Base-by-base conservation (phyloP, 2,113 vertebrate genomes). In the Nycticryphes semicollaris region DNA sequence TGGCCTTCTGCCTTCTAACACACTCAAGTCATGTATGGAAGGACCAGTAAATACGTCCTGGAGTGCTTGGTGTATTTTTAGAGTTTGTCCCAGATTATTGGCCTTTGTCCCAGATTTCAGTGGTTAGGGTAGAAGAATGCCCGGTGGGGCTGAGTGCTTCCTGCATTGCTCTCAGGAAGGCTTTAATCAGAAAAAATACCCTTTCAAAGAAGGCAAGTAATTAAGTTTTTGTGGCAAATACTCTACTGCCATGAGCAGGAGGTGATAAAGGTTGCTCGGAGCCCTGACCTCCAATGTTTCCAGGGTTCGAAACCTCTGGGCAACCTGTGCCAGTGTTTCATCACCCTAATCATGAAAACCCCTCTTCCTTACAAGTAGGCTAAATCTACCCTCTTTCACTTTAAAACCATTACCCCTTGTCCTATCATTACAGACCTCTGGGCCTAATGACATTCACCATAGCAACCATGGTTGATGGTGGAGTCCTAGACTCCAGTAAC, bases 91-190 rank as follows among this genome's bases (percentile, higher is more conserved):
- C 91, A 83, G 66, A 94, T 97, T 96, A 74, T 60, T 96, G 91
- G 94, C 95, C 96, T 91, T 87, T 93, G 91, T 96, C 95, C 96
- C 89, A 85, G 87, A 94, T 96, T 96, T 96, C 93, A 89, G 84
- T 87, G 87, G 87, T 94, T 89, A 91, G 89, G 92, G 89, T 73
- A 59, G 73, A 93, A 93, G 92, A 96, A 96, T 83, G 89, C 88
- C 92, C 14, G 0, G 73, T 96, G 88, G 80, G 85, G 73, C 66
- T 28, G 43, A 87, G 70, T 84, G 86, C 83, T 93, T 95, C 94
- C 92, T 94, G 62, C 76, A 51, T 53, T 75, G 86, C 86, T 81
- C 64, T 95, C 69, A 64, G 77, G 82, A 95, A 96, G 92, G 66
- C 84, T 90, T 96, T 87, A 86, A 94, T 94, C 83, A 94, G 88